phyloP scores from a whole-genome alignment of 2,888 invertebrate genomes.

The Onthophagus sagittarius region DNA sequence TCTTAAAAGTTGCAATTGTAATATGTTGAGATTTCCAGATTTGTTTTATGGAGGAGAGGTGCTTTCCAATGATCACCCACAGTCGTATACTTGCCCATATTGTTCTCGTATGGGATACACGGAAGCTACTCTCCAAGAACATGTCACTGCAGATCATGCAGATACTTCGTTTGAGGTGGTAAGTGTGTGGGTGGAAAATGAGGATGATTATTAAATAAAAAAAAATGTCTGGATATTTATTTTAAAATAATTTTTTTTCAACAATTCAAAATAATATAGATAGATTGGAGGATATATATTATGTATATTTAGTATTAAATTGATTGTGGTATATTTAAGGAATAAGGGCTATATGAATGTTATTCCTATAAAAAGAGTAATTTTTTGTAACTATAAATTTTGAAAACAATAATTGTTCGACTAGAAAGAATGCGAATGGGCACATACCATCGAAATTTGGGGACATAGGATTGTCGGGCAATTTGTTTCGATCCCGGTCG shows the following conservation, averaged over 20 bases:
- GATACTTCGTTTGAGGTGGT: slow-evolving; percentile 89
- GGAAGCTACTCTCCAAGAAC: slow-evolving; percentile 85
- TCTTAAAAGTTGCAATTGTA: neutral
- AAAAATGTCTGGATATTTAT: too few species aligned
- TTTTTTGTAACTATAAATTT: neutral
- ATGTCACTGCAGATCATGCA: slow-evolving; percentile 86
- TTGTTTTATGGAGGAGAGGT: slow-evolving; percentile 95
- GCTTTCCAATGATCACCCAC: slow-evolving; percentile 85
- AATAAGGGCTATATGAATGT: too few species aligned
- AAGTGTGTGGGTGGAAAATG: slow-evolving; percentile 44
- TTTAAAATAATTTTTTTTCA: too few species aligned
- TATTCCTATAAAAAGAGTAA: too few species aligned
- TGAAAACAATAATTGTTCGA: neutral
- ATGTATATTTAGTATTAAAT: too few species aligned
- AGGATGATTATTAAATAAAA: too few species aligned
- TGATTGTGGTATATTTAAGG: too few species aligned
- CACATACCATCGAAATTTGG: neutral
- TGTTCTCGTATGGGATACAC: slow-evolving; percentile 97
- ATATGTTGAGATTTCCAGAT: slow-evolving; percentile 58
- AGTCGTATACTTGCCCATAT: slow-evolving; percentile 96
- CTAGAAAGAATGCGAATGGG: neutral
- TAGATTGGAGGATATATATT: too few species aligned
- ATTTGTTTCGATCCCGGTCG: neutral
- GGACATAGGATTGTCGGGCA: neutral
- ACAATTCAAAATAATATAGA: too few species aligned